phyloP scores from a whole-genome alignment of 2,888 invertebrate species.

The Drosophila pseudotakahashii region DNA sequence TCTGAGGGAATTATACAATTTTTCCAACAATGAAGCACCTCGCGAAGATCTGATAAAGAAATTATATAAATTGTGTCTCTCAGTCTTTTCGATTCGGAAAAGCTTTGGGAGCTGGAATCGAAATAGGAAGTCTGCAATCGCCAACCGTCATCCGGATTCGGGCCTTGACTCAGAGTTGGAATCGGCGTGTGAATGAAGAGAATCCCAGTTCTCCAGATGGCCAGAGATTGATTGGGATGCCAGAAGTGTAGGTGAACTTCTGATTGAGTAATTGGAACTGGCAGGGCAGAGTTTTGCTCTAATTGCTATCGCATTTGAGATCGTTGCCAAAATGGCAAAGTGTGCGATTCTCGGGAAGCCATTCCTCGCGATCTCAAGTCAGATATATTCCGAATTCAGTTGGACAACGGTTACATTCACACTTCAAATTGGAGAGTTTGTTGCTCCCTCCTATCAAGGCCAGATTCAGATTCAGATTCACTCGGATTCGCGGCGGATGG shows the following conservation, averaged over 20 bases:
- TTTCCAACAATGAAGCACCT: slow-evolving; percentile 57
- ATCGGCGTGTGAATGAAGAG: slow-evolving; percentile 64
- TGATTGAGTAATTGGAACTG: slow-evolving; percentile 61
- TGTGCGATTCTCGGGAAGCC: slow-evolving; percentile 48
- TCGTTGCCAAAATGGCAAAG: slow-evolving; percentile 60
- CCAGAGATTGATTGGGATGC: slow-evolving; percentile 55
- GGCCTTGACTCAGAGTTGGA: slow-evolving; percentile 7
- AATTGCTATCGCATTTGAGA: slow-evolving; percentile 64
- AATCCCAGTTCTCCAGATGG: slow-evolving; percentile 30
- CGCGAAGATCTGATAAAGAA: slow-evolving; percentile 64
- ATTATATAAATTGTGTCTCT: slow-evolving; percentile 68
- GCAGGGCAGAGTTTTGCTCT: slow-evolving; percentile 56
- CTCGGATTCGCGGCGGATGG: slow-evolving; percentile 27
- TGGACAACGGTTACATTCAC: slow-evolving; percentile 32
- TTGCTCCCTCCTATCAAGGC: slow-evolving; percentile 59
- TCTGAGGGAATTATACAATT: slow-evolving; percentile 70
- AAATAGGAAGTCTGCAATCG: slow-evolving; percentile 71
- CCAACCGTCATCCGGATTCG: slow-evolving; percentile 47
- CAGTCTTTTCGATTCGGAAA: slow-evolving; percentile 41
- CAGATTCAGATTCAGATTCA: slow-evolving; percentile 1
- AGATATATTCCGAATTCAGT: slow-evolving; percentile 30
- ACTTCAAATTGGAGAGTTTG: slow-evolving; percentile 47
- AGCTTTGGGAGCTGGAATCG: slow-evolving; percentile 40
- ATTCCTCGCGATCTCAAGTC: slow-evolving; percentile 10
- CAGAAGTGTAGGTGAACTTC: slow-evolving; percentile 18